Conservation (phyloP, 1,140 invertebrate genomes). For the Aethina tumida region DNA sequence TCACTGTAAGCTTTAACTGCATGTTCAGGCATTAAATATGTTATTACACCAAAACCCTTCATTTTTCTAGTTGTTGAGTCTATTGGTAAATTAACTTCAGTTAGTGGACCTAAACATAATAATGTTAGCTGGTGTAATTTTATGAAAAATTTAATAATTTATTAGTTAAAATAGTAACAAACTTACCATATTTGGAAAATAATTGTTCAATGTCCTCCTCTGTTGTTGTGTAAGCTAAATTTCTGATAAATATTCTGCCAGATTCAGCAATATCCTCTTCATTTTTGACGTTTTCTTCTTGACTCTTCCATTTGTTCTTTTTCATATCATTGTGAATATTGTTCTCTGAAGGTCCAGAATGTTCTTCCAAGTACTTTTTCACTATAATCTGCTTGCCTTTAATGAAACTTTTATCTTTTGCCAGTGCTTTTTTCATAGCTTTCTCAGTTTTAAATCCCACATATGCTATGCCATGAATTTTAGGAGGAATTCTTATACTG, state of each 20-base stretch:
- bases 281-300: slow-evolving; percentile 56
- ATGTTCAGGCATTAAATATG: slow-evolving; percentile 92
- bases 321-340: slow-evolving; percentile 34
- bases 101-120: slow-evolving; percentile 58
- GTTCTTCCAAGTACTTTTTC: slow-evolving; percentile 49
- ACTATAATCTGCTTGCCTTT: slow-evolving; percentile 56
- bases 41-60: slow-evolving; percentile 92
- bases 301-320: slow-evolving; percentile 55
- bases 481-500: slow-evolving; percentile 68
- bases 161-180: slow-evolving; percentile 8
- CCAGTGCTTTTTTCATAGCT: slow-evolving; percentile 69
- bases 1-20: slow-evolving; percentile 80
- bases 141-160: slow-evolving; percentile 7
- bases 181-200: slow-evolving; percentile 80
- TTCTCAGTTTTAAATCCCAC: slow-evolving; percentile 79
- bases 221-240: slow-evolving; percentile 80
- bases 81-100: slow-evolving; percentile 84
- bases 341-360: slow-evolving; percentile 36
- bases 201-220: slow-evolving; percentile 78
- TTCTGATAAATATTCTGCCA: slow-evolving; percentile 90
- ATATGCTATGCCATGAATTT: slow-evolving; percentile 78
- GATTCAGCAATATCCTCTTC: slow-evolving; percentile 82
- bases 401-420: slow-evolving; percentile 80
- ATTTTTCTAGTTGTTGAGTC: slow-evolving; percentile 72
- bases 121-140: neutral